A percentile compares a stretch with the other conserved stretches of the same genome.
phyloP scores from a whole-genome alignment of 2,888 invertebrate genomes.

The Amphipoea lucens region DNA sequence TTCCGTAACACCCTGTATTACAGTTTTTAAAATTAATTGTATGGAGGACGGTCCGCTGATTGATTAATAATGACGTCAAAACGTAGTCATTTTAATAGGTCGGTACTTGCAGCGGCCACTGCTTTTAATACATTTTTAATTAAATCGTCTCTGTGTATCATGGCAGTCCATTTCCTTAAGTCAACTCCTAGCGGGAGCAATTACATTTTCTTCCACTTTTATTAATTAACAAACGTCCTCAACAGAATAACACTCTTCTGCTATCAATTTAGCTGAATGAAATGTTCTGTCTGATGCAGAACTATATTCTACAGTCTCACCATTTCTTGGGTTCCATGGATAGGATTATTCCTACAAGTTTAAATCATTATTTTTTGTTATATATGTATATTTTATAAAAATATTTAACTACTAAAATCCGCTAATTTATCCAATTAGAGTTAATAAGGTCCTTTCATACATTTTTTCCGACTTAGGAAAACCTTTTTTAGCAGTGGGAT shows the following conservation, averaged over 20 bases:
- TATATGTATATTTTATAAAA: background rate
- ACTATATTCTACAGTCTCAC: background rate
- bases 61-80: background rate
- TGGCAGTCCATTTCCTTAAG: conserved; percentile 15
- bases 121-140: conserved; percentile 30
- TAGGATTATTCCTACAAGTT: background rate
- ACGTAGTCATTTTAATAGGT: background rate
- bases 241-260: conserved; percentile 2
- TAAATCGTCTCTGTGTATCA: conserved; percentile 17
- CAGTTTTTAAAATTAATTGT: background rate
- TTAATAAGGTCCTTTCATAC: too few relatives aligned
- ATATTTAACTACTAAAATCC: background rate
- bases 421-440: background rate
- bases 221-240: conserved; percentile 34
- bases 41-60: background rate
- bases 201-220: conserved; percentile 38
- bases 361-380: background rate
- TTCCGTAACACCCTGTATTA: too few relatives aligned
- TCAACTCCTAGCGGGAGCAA: conserved; percentile 30
- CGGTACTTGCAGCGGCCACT: background rate
- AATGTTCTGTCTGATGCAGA: background rate
- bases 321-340: background rate
- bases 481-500: background rate
- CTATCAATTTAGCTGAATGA: conserved; percentile 11
- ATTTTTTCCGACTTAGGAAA: background rate